Percentiles rank a stretch among this genome's conserved stretches.
phyloP scores from a whole-genome alignment of 2,113 vertebrate species.

The Smithornis capensis region DNA sequence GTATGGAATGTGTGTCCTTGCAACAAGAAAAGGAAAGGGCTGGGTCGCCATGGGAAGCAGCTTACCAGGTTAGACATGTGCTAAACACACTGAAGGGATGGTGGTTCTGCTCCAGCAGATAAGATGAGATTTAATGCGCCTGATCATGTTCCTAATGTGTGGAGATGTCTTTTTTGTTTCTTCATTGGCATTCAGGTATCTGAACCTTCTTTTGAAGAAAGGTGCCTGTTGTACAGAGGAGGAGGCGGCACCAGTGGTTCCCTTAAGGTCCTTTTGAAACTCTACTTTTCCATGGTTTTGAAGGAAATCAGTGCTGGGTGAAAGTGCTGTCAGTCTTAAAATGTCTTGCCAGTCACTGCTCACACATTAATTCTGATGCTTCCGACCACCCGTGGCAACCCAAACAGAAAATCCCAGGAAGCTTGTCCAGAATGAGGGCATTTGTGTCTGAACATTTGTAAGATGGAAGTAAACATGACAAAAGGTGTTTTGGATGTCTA shows the following conservation, averaged over 20 bases:
- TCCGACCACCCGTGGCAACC: background rate
- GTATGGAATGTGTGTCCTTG: background rate
- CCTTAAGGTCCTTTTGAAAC: background rate
- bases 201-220: background rate
- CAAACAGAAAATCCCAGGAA: background rate
- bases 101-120: background rate
- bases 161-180: background rate
- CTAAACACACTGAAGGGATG: background rate
- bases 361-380: background rate
- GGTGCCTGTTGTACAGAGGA: background rate
- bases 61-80: background rate
- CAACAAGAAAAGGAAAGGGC: background rate
- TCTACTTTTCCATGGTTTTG: background rate
- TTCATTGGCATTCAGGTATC: background rate
- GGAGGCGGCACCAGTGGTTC: background rate
- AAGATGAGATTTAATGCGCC: background rate
- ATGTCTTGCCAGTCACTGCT: background rate
- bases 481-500: background rate
- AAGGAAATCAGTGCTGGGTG: background rate
- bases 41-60: background rate
- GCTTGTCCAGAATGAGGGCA: background rate
- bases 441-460: background rate
- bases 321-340: background rate
- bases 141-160: background rate
- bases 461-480: background rate